Evolutionary conservation across 2,888 invertebrate genomes (phyloP).

Genomic region (Podabrus alpinus): DNA sequence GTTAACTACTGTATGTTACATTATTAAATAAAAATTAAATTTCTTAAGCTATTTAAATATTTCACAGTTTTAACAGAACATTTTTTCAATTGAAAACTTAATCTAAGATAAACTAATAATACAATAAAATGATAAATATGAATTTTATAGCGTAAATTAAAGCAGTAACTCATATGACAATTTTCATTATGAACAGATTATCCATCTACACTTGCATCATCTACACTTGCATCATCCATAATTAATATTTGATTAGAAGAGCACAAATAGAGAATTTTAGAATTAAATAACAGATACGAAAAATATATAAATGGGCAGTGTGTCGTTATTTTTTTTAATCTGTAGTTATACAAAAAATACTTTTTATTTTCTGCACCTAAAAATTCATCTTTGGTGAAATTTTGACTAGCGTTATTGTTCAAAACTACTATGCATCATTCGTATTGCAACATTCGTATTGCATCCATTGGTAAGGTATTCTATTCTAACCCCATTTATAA

Average conservation of each 20-base stretch:
- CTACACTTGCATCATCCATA: no score
- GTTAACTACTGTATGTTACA: background rate
- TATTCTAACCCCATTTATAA: background rate
- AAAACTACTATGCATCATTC: background rate
- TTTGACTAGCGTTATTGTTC: background rate
- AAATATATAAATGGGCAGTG: background rate
- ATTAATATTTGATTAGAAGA: background rate
- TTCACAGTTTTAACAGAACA: background rate
- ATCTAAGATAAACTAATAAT: background rate
- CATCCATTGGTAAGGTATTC: no score
- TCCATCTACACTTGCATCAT: no score
- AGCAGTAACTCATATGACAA: background rate
- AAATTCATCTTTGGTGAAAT: constrained; percentile 1
- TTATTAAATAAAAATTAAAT: background rate
- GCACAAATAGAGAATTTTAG: background rate
- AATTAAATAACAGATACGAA: background rate
- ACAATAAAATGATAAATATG: background rate
- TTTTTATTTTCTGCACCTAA: background rate
- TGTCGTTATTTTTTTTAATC: background rate
- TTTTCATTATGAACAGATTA: background rate
- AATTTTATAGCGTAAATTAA: background rate
- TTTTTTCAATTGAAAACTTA: background rate
- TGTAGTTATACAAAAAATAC: background rate
- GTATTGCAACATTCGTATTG: no score
- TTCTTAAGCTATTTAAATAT: background rate